Evolutionary conservation across 2,113 vertebrate species (phyloP), one percentile per base, ranked within the genome.

Genomic region (Thermophis baileyi): DNA sequence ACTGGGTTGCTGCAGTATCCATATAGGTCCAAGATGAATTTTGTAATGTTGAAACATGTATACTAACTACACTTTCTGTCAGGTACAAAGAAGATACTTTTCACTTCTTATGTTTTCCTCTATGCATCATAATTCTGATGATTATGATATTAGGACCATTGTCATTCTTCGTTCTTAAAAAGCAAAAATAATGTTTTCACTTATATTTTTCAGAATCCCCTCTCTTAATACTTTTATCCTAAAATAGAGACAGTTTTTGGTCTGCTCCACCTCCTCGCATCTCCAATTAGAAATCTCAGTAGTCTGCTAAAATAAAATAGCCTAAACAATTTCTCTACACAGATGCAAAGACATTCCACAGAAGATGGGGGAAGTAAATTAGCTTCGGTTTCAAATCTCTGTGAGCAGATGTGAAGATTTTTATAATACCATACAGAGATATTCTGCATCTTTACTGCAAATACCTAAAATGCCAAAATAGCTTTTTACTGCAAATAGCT

Each of bases 291-390:
- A 81, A 60, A 25, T 60, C 63, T 86, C 87, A 89, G 14, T 51
- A 63, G 87, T 30, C 53, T 89, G 46, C 90, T 51, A 50, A 91
- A 85, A 86, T 89, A 69, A 89, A 85, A 89, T 91, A 89, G 69
- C 46, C 86, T 89, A 85, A 90, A 0, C 18, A 85, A 47, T 55
- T 24, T 94, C 18, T 53, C 3, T 89, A 20, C 93, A 89, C 1
- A 94, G 3, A 47, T 1, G 57, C 50, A 91, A 89, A 14, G 54
- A 1, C 92, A 91, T 90, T 63, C 0, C 49, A 87, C 57, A n/a
- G 69, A 89, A n/a, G 93, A 74, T 1, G 85, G 4, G 8, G 10
- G 18, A 94, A 88, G 51, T 3, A n/a, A 93, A 93, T 4, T 63
- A 60, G 47, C 49, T 55, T 91, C 35, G 40, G 88, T 91, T 95